phyloP scores from a whole-genome alignment of 1,140 invertebrate species.

The Bombus sibiricus region DNA sequence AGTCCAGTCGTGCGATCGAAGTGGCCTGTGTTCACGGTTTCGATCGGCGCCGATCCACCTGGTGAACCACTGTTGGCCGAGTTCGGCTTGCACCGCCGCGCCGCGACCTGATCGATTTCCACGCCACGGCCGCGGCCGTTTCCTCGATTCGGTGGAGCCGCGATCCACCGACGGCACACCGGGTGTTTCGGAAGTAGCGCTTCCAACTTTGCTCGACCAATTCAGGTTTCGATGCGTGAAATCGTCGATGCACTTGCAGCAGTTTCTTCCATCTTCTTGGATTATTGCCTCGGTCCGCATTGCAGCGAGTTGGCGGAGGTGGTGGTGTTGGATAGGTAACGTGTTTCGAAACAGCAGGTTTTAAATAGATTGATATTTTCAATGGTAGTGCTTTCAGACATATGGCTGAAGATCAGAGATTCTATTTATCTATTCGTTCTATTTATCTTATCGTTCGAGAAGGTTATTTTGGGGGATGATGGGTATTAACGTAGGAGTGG shows the following conservation, averaged over 20 bases:
- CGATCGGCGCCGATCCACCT: constrained; percentile 62
- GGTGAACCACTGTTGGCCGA: constrained; percentile 64
- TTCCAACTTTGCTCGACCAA: not conserved
- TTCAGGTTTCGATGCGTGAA: not conserved
- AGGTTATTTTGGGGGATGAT: no score
- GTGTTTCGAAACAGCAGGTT: not conserved
- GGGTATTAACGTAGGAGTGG: no score
- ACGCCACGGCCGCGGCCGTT: constrained; percentile 28
- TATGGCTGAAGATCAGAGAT: not conserved
- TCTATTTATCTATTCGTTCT: no score
- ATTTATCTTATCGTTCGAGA: no score
- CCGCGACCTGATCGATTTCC: constrained; percentile 54
- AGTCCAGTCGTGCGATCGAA: constrained; percentile 36
- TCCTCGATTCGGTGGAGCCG: constrained; percentile 41
- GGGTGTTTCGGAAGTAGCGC: constrained; percentile 24
- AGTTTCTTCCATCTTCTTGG: not conserved
- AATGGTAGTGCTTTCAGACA: not conserved
- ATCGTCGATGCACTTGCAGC: not conserved
- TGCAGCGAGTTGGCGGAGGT: no score
- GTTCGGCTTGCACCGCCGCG: constrained; percentile 43
- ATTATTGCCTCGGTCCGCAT: no score
- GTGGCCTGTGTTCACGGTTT: constrained; percentile 29
- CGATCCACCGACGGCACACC: constrained; percentile 38
- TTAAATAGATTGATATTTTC: not conserved
- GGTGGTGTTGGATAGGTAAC: not conserved